Evolutionary conservation across 2,113 vertebrate genomes (phyloP), one percentile per base, ranked within the genome.

Genomic region (Acrocephalus arundinaceus): DNA sequence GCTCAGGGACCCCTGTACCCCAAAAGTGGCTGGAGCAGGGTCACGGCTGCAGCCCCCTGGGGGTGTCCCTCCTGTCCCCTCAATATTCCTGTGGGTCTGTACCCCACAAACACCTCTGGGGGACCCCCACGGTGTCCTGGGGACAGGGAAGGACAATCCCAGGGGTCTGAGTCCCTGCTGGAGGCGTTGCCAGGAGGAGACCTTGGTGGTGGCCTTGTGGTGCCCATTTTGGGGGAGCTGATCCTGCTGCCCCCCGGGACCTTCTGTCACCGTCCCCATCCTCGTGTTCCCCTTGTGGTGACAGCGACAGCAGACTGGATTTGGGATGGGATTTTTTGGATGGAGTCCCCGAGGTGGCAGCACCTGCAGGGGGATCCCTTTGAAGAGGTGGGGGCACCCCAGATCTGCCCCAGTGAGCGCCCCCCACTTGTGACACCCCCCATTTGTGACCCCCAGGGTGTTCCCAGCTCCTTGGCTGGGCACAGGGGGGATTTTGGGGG

Each of bases 141-240:
- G 55, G 23, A 19, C 11, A 10, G 4, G 22, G 18, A 25, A 18
- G 55, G 39, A 62, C 55, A n/a, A n/a, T 21, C 30, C 24, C 17
- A 4, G 30, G 11, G 11, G 1, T 11, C 20, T 46, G 22, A 22
- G 16, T 39, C 51, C 43, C 43, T 7, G 9, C 67, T 27, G 10
- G 25, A 18, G 49, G 49, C 25, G 1, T 18, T 27, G 49, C 13
- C 62, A 37, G 41, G 43, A 55, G 13, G 43, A 46, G 33, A 24
- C 10, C 24, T 9, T 0, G 4, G 18, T 0, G 3, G 43, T 0
- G n/a, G n/a, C n/a, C n/a, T n/a, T n/a, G n/a, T 22, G 12, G 46
- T 67, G 79, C n/a, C 57, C 54, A 0, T 61, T 31, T 41, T 39
- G 28, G 30, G 65, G n/a, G 17, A 18, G 25, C n/a, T 30, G 70